phyloP scores from a whole-genome alignment of 1,140 invertebrate genomes.

The Calliphora vicina region DNA sequence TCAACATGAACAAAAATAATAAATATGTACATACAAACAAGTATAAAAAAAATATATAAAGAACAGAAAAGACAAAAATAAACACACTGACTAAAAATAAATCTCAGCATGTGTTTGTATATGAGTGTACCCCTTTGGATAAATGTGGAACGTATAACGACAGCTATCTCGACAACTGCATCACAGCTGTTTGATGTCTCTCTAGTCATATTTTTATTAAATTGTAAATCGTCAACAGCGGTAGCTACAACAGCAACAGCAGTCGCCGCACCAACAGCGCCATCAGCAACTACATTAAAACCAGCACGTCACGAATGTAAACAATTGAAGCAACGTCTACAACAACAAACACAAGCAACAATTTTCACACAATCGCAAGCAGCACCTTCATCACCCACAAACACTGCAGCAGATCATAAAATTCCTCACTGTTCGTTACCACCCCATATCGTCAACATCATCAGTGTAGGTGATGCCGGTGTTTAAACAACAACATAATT shows the following conservation, averaged over 20 bases:
- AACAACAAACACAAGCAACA: background rate
- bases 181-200: conserved; percentile 38
- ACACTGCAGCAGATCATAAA: background rate
- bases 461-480: too few species aligned
- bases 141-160: conserved; percentile 41
- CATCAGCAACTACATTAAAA: background rate
- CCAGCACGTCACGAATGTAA: background rate
- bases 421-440: too few species aligned
- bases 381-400: background rate
- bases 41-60: background rate
- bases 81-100: background rate
- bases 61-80: background rate
- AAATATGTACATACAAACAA: conserved; percentile 2
- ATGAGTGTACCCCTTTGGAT: conserved; percentile 43
- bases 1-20: background rate
- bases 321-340: conserved; percentile 10
- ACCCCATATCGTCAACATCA: too few species aligned
- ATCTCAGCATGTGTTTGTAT: conserved; percentile 42
- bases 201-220: conserved; percentile 39
- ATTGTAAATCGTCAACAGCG: conserved; percentile 22
- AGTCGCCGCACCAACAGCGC: background rate
- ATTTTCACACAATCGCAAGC: too few species aligned
- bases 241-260: background rate
- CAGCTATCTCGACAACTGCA: conserved; percentile 30
- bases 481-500: too few species aligned